Percentiles rank a stretch among this genome's conserved stretches.
phyloP scores from a whole-genome alignment of 1,140 invertebrate genomes.

The Brachionus calyciflorus region DNA sequence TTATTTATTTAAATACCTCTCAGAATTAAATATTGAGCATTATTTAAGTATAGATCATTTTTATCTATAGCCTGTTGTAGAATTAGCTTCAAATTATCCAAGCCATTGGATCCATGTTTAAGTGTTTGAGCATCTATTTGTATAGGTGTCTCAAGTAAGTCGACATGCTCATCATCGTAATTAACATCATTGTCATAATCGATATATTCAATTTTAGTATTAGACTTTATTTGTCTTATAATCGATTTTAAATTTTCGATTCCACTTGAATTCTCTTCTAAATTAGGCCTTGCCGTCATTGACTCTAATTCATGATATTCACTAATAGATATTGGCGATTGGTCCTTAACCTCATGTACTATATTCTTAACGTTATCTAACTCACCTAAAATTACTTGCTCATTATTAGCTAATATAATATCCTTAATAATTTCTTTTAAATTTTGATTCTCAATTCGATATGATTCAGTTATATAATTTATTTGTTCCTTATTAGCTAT shows the following conservation, averaged over 20 bases:
- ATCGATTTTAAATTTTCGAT: conserved; percentile 38
- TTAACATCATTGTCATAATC: conserved; percentile 3
- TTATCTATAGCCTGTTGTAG: conserved; percentile 23
- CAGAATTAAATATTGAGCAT: conserved; percentile 1
- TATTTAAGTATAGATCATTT: conserved; percentile 25
- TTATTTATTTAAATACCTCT: conserved; percentile 4
- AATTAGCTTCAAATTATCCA: conserved; percentile 7
- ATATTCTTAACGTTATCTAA: not conserved
- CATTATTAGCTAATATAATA: not conserved
- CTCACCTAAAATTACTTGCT: not conserved
- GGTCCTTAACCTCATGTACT: not conserved
- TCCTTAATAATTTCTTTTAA: not conserved
- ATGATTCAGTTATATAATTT: not conserved
- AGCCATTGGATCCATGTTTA: not conserved
- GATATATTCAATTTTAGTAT: not conserved
- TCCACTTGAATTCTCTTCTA: not conserved
- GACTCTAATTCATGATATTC: not conserved
- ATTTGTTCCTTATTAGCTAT: not conserved
- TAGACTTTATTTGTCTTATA: conserved; percentile 45
- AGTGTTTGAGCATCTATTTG: conserved; percentile 12
- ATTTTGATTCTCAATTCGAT: conserved; percentile 23
- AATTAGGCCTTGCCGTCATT: not conserved
- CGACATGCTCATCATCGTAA: too few species aligned
- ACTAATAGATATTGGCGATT: not conserved
- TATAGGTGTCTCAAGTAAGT: not conserved